A percentile compares a stretch with the other conserved stretches of the same genome.
Evolutionary conservation across 2,797 vertebrate genomes (phyloP).

Genomic region (Paratrypauchen microcephalus): DNA sequence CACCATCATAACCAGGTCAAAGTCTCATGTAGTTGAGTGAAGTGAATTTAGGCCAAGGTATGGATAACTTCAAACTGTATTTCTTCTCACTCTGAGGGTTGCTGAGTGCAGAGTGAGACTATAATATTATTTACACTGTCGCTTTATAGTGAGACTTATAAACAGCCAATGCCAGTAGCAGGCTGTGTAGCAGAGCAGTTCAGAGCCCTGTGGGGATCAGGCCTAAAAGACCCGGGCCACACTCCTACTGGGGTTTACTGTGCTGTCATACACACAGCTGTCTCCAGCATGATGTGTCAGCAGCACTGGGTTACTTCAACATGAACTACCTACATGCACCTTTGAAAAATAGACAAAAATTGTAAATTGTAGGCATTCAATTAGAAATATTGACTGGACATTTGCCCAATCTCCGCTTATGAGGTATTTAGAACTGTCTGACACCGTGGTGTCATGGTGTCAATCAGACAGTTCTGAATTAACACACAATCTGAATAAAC

Average conservation of each 20-base stretch:
- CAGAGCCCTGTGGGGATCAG: background rate
- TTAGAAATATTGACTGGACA: no score
- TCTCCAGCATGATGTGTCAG: background rate
- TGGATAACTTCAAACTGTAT: background rate
- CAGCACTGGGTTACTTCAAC: background rate
- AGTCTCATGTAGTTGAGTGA: background rate
- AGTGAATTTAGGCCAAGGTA: background rate
- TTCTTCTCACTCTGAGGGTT: background rate
- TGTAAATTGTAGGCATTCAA: no score
- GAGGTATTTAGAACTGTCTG: no score
- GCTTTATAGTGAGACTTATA: background rate
- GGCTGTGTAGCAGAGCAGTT: background rate
- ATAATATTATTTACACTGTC: background rate
- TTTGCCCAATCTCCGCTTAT: no score
- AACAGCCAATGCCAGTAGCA: background rate
- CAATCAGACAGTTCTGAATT: no score
- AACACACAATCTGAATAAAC: no score
- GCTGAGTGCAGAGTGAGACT: background rate
- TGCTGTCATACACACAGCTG: conserved; percentile 6
- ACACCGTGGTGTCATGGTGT: no score
- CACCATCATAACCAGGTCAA: background rate
- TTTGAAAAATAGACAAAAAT: no score
- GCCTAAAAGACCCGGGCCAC: conserved; percentile 3
- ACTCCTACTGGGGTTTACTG: conserved; percentile 2
- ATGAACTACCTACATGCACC: background rate